phyloP scores from a whole-genome alignment of 2,888 invertebrate genomes.

The Scelioninae gen. 1 region DNA sequence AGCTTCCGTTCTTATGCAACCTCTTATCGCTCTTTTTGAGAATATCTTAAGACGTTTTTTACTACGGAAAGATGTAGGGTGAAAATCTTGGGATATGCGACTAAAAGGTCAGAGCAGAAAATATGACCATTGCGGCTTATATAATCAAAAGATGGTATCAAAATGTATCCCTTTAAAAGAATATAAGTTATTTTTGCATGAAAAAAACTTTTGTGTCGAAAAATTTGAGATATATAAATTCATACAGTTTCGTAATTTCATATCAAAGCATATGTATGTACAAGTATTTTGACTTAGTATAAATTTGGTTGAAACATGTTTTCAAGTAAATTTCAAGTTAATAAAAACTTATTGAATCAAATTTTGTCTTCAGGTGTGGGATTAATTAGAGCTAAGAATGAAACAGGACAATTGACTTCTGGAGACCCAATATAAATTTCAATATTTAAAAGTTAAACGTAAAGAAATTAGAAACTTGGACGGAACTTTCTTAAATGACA shows the following conservation, averaged over 20 bases:
- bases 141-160: slow-evolving; percentile 10
- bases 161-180: slow-evolving; percentile 20
- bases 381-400: slow-evolving; percentile 27
- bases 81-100: slow-evolving; percentile 31
- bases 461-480: slow-evolving; percentile 52
- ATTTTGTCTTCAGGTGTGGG: slow-evolving; percentile 1
- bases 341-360: slow-evolving; percentile 6
- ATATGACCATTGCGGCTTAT: slow-evolving; percentile 34
- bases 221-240: no score
- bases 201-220: no score
- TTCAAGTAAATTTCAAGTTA: background rate
- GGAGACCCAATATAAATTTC: slow-evolving; percentile 42
- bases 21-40: slow-evolving; percentile 48
- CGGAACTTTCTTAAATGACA: slow-evolving; percentile 45
- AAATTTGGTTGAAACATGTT: no score
- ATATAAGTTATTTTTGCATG: slow-evolving; percentile 1
- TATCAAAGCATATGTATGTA: no score
- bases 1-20: slow-evolving; percentile 39
- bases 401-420: slow-evolving; percentile 7
- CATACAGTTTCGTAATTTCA: no score
- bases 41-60: slow-evolving; percentile 50
- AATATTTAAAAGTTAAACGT: slow-evolving; percentile 58
- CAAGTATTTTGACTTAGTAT: no score
- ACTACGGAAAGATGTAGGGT: slow-evolving; percentile 31
- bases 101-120: slow-evolving; percentile 31